These are phyloP conservation scores for Grallaria varia DNA, from an alignment of 2,113 vertebrate species.

Conservation along the genomic window DNA sequence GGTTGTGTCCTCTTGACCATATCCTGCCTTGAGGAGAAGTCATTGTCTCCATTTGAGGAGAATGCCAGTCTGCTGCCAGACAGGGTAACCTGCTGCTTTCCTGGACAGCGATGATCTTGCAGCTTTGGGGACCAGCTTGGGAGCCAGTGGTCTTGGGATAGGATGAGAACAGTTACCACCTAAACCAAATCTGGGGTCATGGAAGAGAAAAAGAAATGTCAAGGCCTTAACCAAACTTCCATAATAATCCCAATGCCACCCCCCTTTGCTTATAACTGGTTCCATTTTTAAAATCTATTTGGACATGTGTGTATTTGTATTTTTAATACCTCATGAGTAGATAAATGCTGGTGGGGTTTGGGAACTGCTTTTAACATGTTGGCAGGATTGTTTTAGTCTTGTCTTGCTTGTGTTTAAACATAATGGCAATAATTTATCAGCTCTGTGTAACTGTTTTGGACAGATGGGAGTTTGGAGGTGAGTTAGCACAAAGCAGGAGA, in stretches of 20 bases:
- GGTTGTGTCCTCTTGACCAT: not conserved
- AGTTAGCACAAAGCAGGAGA: slow-evolving; percentile 39
- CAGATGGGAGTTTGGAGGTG: slow-evolving; percentile 29
- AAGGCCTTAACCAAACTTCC: slow-evolving; percentile 71
- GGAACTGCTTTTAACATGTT: slow-evolving; percentile 51
- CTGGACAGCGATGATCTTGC: not conserved
- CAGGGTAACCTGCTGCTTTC: not conserved
- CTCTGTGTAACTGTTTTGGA: slow-evolving; percentile 56
- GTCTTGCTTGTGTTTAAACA: slow-evolving; percentile 73
- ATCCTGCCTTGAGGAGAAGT: not conserved
- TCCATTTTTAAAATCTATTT: slow-evolving; percentile 55
- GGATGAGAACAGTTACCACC: slow-evolving; percentile 27
- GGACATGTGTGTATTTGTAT: slow-evolving; percentile 62
- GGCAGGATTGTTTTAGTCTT: slow-evolving; percentile 59
- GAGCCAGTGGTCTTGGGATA: slow-evolving; percentile 19
- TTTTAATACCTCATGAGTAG: slow-evolving; percentile 79
- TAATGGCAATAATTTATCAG: slow-evolving; percentile 81
- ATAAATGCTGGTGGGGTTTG: slow-evolving; percentile 54
- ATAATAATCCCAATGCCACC: slow-evolving; percentile 52
- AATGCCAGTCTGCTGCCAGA: not conserved
- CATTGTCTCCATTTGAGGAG: not conserved
- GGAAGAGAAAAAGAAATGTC: slow-evolving; percentile 44
- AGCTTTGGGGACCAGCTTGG: slow-evolving; percentile 18
- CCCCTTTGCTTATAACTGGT: slow-evolving; percentile 53
- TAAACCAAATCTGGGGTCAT: slow-evolving; percentile 39